Conservation (phyloP, 37 sponge, comb jelly and placozoan species). For the Ephydatia muelleri region DNA sequence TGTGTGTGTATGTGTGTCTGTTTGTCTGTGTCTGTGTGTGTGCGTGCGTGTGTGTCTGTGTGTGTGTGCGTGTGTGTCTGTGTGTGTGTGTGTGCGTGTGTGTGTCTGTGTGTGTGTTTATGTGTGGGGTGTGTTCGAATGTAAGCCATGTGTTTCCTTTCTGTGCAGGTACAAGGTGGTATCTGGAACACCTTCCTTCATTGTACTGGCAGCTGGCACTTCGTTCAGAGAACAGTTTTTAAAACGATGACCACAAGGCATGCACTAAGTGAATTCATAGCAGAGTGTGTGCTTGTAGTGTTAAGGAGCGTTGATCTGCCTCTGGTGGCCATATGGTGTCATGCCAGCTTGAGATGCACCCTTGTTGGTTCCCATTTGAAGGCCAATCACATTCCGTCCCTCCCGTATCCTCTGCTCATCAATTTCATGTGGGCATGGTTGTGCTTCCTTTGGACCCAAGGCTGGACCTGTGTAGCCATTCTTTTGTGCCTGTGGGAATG, state of each 20-base stretch:
- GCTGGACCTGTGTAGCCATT: slow-evolving; percentile 48
- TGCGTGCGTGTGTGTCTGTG: too few species aligned
- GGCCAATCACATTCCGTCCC: slow-evolving; percentile 50
- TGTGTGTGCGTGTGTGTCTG: too few species aligned
- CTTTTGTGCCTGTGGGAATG: slow-evolving; percentile 40
- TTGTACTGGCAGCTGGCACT: slow-evolving; percentile 7
- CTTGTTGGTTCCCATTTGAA: slow-evolving; percentile 74
- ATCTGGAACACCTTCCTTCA: slow-evolving; percentile 5
- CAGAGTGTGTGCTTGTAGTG: background rate
- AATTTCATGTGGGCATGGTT: slow-evolving; percentile 45
- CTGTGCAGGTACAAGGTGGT: background rate
- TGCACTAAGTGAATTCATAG: background rate
- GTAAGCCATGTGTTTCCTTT: too few species aligned
- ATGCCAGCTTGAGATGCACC: slow-evolving; percentile 52
- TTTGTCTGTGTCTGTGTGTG: background rate
- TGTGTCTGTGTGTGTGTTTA: background rate
- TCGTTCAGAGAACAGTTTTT: slow-evolving; percentile 15
- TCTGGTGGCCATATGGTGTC: slow-evolving; percentile 57
- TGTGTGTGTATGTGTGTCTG: background rate
- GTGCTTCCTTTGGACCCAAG: slow-evolving; percentile 68
- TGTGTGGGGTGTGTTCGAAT: too few species aligned
- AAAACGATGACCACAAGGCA: background rate
- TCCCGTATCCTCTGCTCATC: slow-evolving; percentile 37
- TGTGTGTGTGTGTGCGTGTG: background rate
- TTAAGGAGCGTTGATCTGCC: slow-evolving; percentile 42